phyloP scores from a whole-genome alignment of 92 coral and sea anemone species.

The Zoanthus gigantus region DNA sequence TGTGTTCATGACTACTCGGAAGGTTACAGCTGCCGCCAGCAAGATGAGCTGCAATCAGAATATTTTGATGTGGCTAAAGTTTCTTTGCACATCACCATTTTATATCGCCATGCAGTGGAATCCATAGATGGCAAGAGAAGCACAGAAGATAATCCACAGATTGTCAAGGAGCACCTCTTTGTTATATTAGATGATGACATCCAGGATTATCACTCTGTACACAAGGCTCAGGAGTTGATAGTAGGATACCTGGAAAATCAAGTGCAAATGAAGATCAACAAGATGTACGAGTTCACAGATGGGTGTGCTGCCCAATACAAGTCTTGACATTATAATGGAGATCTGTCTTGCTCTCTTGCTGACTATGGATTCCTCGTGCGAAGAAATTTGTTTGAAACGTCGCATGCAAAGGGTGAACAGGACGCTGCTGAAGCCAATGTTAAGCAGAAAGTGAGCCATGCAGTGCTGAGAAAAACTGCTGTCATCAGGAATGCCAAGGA shows the following conservation, averaged over 20 bases:
- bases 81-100: background rate
- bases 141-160: background rate
- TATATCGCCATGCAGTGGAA: constrained; percentile 12
- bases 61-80: constrained; percentile 8
- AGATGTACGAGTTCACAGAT: too few species aligned
- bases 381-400: background rate
- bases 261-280: too few species aligned
- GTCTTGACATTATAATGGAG: background rate
- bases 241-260: too few species aligned
- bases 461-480: constrained; percentile 2
- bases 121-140: background rate
- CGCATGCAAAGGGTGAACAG: constrained; percentile 2
- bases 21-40: constrained; percentile 6
- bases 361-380: background rate
- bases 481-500: constrained; percentile 2
- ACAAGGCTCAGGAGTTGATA: background rate
- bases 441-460: constrained; percentile 1
- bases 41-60: background rate
- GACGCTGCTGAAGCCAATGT: constrained; percentile 2
- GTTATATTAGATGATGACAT: background rate
- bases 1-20: constrained; percentile 8
- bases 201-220: background rate
- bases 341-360: constrained; percentile 4
- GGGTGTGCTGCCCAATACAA: too few species aligned
- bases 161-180: constrained; percentile 1